These are phyloP conservation scores for Pogoniulus pusillus DNA, from an alignment of 2,797 vertebrate species.

Conservation along the genomic window DNA sequence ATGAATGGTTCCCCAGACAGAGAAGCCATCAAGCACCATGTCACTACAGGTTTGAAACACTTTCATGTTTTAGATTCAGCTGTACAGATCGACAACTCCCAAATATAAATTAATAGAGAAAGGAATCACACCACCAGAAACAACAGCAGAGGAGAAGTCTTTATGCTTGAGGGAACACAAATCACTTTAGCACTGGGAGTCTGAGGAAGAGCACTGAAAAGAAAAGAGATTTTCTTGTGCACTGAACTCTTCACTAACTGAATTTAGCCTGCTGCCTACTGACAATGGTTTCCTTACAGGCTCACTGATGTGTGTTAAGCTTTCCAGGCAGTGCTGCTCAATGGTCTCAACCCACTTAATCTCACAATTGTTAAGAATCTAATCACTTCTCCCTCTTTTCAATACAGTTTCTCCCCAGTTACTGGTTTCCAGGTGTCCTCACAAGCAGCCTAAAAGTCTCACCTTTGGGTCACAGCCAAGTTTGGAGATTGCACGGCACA, in stretches of 20 bases:
- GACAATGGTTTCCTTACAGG: not conserved
- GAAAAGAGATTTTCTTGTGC: constrained; percentile 52
- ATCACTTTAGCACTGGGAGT: constrained; percentile 2
- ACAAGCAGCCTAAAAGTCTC: constrained; percentile 17
- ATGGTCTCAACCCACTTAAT: constrained; percentile 7
- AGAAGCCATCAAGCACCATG: not conserved
- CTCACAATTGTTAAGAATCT: not conserved
- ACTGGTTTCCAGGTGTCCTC: not conserved
- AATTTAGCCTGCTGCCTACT: constrained; percentile 39
- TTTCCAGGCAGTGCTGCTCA: constrained; percentile 42
- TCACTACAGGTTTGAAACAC: constrained; percentile 11
- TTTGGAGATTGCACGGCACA: constrained; percentile 85
- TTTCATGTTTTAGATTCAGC: constrained; percentile 6
- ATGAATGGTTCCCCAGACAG: not conserved
- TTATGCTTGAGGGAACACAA: constrained; percentile 33
- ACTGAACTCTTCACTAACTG: constrained; percentile 37
- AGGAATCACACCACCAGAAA: constrained; percentile 32
- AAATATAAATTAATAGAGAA: constrained; percentile 13
- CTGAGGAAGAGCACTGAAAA: constrained; percentile 36
- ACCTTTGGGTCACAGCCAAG: constrained; percentile 87
- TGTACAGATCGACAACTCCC: constrained; percentile 4
- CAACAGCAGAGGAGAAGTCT: constrained; percentile 11
- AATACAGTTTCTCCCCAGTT: not conserved
- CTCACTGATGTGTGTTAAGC: constrained; percentile 31
- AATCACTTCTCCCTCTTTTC: not conserved